These are phyloP conservation scores for Bombus difficillimus DNA, from an alignment of 1,140 invertebrate genomes.

Conservation along the genomic window DNA sequence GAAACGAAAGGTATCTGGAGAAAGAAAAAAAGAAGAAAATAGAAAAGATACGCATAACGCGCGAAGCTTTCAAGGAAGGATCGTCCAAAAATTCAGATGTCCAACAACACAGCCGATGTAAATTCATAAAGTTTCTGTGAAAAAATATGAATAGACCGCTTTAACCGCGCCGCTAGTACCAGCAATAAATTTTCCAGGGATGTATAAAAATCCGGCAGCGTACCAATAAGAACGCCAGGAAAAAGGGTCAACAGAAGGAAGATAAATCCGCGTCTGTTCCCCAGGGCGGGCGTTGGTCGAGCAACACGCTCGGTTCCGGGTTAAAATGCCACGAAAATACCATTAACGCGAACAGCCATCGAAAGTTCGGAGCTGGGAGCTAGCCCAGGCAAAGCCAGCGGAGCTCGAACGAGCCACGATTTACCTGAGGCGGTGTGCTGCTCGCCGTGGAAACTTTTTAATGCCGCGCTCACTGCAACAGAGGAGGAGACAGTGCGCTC, in stretches of 20 bases:
- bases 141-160: background rate
- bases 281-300: background rate
- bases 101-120: too few species aligned
- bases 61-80: too few species aligned
- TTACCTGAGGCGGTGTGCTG: background rate
- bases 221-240: background rate
- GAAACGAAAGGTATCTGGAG: too few species aligned
- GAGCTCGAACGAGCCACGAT: slow-evolving; percentile 12
- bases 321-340: slow-evolving; percentile 58
- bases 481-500: too few species aligned
- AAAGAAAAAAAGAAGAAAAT: too few species aligned
- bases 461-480: background rate
- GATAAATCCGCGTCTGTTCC: background rate
- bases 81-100: too few species aligned
- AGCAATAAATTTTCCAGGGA: background rate
- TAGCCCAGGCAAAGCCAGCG: background rate
- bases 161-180: background rate
- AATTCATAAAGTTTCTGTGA: background rate
- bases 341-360: slow-evolving; percentile 45
- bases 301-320: slow-evolving; percentile 29
- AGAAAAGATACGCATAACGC: too few species aligned
- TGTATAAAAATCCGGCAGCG: background rate
- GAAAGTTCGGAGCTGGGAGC: slow-evolving; percentile 40
- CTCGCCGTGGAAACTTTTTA: slow-evolving; percentile 38
- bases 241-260: background rate